These are phyloP conservation scores for Trichonephila clavipes DNA, from an alignment of 1,140 invertebrate genomes.

Conservation along the genomic window DNA sequence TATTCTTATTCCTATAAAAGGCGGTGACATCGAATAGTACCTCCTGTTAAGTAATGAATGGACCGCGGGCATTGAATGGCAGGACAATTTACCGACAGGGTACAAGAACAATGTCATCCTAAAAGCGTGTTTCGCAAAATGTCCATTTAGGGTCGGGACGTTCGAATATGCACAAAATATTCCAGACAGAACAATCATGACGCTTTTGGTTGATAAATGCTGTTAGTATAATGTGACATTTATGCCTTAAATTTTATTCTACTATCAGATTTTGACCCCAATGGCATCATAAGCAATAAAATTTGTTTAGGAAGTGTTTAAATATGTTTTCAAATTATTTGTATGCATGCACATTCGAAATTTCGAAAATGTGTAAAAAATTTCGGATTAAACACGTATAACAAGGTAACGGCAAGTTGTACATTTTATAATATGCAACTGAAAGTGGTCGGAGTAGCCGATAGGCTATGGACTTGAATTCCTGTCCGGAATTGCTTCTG, in stretches of 20 bases:
- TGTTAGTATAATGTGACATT: background rate
- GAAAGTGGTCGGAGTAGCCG: no score
- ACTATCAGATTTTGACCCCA: background rate
- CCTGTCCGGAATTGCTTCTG: no score
- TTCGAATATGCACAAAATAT: background rate
- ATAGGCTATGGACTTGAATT: no score
- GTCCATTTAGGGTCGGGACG: background rate
- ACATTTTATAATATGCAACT: no score
- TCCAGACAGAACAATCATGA: background rate
- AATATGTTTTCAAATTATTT: no score
- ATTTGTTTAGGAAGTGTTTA: no score
- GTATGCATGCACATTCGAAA: no score
- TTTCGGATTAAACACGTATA: no score
- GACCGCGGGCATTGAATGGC: background rate
- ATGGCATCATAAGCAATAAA: background rate
- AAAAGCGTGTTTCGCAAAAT: slow-evolving; percentile 31
- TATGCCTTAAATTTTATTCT: background rate
- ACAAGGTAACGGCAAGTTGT: no score
- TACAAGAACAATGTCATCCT: slow-evolving; percentile 60
- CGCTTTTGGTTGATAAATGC: background rate
- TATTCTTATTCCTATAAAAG: slow-evolving; percentile 40
- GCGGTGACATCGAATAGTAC: slow-evolving; percentile 65
- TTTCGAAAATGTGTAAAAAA: no score
- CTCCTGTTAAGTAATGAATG: slow-evolving; percentile 71
- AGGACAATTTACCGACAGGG: slow-evolving; percentile 36